Evolutionary conservation across 1,140 invertebrate species (phyloP).

Genomic region (Drosophila carrolli): DNA sequence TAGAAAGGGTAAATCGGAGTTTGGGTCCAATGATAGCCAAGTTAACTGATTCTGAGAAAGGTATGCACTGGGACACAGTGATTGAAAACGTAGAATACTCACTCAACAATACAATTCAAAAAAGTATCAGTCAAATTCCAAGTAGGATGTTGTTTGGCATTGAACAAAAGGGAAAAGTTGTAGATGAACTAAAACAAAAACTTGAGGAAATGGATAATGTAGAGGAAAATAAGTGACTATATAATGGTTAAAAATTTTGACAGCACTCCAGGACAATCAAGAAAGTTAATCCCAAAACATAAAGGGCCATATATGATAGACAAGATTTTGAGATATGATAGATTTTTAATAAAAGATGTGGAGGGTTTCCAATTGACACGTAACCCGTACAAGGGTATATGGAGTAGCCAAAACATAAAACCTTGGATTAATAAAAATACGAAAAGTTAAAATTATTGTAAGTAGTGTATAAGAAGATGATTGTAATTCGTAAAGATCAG

Average conservation of each 20-base stretch:
- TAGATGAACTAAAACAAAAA: conserved; percentile 19
- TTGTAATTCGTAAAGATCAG: no score
- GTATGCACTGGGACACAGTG: background rate
- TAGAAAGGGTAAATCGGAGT: conserved; percentile 57
- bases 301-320: conserved; percentile 57
- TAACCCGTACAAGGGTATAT: background rate
- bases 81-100: no score
- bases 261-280: background rate
- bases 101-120: no score
- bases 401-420: background rate
- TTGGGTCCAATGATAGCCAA: conserved; percentile 36
- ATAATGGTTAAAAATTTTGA: conserved; percentile 24
- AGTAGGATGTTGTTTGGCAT: background rate
- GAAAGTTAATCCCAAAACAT: conserved; percentile 24
- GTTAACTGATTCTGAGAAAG: background rate
- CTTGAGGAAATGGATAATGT: conserved; percentile 9
- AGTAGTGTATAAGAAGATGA: background rate
- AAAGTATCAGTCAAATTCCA: background rate
- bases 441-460: background rate
- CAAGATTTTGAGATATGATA: conserved; percentile 50
- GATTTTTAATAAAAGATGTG: conserved; percentile 40
- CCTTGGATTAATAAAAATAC: no score
- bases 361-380: background rate
- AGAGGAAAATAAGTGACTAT: conserved; percentile 37
- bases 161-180: background rate